These are phyloP conservation scores for Elephas maximus DNA, from an alignment of 2,113 vertebrate species.

Conservation along the genomic window DNA sequence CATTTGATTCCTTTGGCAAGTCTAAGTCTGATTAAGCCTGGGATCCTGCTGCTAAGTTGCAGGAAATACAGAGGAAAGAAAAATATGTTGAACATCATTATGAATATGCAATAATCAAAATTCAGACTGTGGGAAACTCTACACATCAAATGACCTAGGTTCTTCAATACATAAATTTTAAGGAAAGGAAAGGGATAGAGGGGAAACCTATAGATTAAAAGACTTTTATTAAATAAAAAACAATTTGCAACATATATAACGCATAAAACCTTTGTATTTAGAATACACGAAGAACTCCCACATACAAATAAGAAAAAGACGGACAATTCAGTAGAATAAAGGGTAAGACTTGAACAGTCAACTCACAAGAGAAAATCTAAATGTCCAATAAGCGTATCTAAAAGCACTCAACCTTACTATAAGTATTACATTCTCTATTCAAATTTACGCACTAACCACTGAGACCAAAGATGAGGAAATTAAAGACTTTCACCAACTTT, in stretches of 20 bases:
- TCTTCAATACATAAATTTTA: not conserved
- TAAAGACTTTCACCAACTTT: no score
- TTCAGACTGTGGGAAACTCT: not conserved
- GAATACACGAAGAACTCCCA: not conserved
- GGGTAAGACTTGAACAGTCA: not conserved
- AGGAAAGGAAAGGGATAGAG: no score
- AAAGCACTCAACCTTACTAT: not conserved
- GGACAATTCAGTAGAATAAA: not conserved
- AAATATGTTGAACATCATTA: not conserved
- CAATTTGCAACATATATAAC: not conserved
- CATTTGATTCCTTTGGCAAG: not conserved
- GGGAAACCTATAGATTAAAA: no score
- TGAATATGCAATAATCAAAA: not conserved
- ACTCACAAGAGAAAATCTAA: not conserved
- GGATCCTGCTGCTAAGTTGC: not conserved
- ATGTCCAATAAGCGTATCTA: not conserved
- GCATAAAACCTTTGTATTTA: not conserved
- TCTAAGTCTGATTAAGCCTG: not conserved
- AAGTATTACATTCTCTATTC: not conserved
- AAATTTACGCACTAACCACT: no score
- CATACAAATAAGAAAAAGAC: constrained; percentile 8
- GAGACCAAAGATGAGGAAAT: no score
- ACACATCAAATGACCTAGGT: not conserved
- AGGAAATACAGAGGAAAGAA: not conserved
- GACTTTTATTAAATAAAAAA: no score